Percentiles rank a stretch among this genome's conserved stretches.
Conservation (phyloP, 2,113 vertebrate species). For the Myxocyprinus asiaticus region DNA sequence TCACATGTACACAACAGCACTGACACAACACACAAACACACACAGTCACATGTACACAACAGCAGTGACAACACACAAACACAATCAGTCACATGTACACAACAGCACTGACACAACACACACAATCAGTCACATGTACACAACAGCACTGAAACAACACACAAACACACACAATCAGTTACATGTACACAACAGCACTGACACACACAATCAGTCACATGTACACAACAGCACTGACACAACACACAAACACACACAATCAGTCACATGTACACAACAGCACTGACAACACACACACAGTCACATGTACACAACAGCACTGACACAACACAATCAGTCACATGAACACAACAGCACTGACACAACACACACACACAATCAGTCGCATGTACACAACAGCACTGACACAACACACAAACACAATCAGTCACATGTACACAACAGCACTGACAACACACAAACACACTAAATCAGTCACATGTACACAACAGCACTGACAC, state of each 20-base stretch:
- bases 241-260: not conserved
- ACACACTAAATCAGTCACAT: too few species aligned
- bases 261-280: conserved; percentile 75
- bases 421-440: not conserved
- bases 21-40: too few species aligned
- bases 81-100: conserved; percentile 71
- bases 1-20: too few species aligned
- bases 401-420: conserved; percentile 63
- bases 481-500: too few species aligned
- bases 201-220: not conserved
- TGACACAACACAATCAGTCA: conserved; percentile 54
- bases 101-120: conserved; percentile 75
- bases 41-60: too few species aligned
- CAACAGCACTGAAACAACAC: conserved; percentile 76
- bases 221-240: conserved; percentile 85
- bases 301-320: conserved; percentile 82
- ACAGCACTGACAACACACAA: too few species aligned
- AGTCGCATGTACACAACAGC: conserved; percentile 78
- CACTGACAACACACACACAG: conserved; percentile 68
- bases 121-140: conserved; percentile 65
- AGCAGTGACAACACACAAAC: too few species aligned
- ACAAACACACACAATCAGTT: not conserved
- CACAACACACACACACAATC: not conserved
- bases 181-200: conserved; percentile 85
- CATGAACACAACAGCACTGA: conserved; percentile 86